phyloP scores from a whole-genome alignment of 2,113 vertebrate species.

The Chascanopsetta lugubris region DNA sequence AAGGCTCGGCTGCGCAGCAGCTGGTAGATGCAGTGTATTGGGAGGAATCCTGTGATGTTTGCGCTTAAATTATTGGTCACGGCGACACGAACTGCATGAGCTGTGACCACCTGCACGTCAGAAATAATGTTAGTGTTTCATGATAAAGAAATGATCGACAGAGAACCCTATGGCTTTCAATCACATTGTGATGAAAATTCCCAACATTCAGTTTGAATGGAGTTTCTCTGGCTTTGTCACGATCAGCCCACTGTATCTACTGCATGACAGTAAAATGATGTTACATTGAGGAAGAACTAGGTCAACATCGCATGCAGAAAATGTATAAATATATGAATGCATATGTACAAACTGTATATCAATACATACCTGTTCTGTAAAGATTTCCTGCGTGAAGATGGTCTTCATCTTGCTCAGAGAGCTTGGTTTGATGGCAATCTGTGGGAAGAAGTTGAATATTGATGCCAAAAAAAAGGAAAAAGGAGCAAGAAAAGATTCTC shows the following conservation, averaged over 20 bases:
- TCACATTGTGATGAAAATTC: neutral
- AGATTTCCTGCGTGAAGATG: conserved; percentile 99
- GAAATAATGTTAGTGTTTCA: conserved; percentile 3
- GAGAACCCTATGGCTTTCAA: neutral
- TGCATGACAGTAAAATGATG: neutral
- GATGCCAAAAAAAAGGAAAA: neutral
- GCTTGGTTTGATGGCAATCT: conserved; percentile 98
- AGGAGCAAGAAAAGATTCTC: conserved; percentile 16
- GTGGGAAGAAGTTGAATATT: conserved; percentile 45
- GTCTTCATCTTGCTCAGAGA: conserved; percentile 99
- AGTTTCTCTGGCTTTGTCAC: too few species aligned
- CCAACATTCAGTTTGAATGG: neutral
- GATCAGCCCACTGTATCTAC: too few species aligned
- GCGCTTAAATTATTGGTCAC: conserved; percentile 95
- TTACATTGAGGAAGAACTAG: fast-evolving
- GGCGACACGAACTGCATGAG: conserved; percentile 95
- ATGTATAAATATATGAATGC: neutral
- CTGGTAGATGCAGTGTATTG: conserved; percentile 98
- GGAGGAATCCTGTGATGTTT: conserved; percentile 96
- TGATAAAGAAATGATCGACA: neutral
- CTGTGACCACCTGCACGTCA: conserved; percentile 90
- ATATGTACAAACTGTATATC: too few species aligned
- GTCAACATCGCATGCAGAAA: neutral
- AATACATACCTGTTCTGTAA: conserved; percentile 94
- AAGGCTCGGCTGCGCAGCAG: conserved; percentile 95